Conservation (phyloP, 2,888 invertebrate species). For the Stegana nigrithorax region DNA sequence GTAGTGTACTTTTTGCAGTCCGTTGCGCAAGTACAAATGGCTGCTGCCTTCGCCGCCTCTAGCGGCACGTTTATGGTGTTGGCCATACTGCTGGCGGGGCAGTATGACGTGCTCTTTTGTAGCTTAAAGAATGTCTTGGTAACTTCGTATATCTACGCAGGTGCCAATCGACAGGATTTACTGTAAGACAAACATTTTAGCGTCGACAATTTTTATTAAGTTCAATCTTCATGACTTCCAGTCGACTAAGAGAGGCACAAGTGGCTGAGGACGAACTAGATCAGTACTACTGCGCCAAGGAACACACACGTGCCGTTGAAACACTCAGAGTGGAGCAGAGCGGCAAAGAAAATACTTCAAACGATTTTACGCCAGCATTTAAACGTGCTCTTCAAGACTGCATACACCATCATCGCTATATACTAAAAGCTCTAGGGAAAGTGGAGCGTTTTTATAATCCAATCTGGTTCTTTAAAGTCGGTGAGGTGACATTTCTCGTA, state of each 20-base stretch:
- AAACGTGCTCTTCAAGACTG: slow-evolving; percentile 49
- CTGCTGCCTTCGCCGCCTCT: slow-evolving; percentile 52
- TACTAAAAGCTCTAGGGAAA: slow-evolving; percentile 49
- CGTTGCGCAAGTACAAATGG: slow-evolving; percentile 62
- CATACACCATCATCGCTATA: slow-evolving; percentile 59
- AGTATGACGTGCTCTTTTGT: slow-evolving; percentile 59
- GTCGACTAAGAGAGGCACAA: slow-evolving; percentile 43
- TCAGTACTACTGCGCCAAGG: slow-evolving; percentile 49
- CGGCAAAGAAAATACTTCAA: neutral
- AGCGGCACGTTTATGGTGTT: slow-evolving; percentile 63
- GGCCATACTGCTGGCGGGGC: slow-evolving; percentile 52
- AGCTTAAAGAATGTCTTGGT: slow-evolving; percentile 61
- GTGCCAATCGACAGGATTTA: slow-evolving; percentile 34
- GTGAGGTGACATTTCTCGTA: slow-evolving; percentile 57
- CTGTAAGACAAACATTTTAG: slow-evolving; percentile 40
- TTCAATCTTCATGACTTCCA: too few relatives aligned
- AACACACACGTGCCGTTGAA: slow-evolving; percentile 29
- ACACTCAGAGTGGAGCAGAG: neutral
- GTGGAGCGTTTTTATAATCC: slow-evolving; percentile 63
- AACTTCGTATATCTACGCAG: slow-evolving; percentile 47
- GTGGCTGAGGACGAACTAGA: slow-evolving; percentile 43
- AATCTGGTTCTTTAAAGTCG: slow-evolving; percentile 61
- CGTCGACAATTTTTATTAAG: neutral
- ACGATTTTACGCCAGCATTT: slow-evolving; percentile 40
- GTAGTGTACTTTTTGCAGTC: slow-evolving; percentile 57